Percentiles rank a stretch among this genome's conserved stretches.
Evolutionary conservation across 1,140 invertebrate species (phyloP).

Genomic region (Sarcophaga peregrina): DNA sequence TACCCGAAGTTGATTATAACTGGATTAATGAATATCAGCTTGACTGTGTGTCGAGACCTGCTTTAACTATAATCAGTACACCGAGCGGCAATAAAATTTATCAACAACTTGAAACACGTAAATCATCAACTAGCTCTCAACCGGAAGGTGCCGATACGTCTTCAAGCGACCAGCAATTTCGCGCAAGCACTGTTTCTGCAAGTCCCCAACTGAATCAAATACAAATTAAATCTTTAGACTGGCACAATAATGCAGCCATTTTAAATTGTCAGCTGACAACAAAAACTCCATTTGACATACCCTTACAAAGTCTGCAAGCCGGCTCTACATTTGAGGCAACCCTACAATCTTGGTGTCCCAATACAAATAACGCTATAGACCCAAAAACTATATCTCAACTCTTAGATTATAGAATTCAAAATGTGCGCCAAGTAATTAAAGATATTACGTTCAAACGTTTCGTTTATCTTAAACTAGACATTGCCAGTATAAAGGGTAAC

Average conservation of each 20-base stretch:
- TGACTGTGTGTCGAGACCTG: no score
- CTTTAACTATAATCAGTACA: no score
- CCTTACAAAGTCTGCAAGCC: not conserved
- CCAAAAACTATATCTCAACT: not conserved
- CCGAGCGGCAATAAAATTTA: no score
- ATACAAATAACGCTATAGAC: not conserved
- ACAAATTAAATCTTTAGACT: no score
- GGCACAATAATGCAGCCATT: not conserved
- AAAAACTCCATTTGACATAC: not conserved
- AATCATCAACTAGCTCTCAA: no score
- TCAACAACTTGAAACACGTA: no score
- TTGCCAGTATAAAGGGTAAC: not conserved
- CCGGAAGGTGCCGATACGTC: no score
- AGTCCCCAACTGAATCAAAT: no score
- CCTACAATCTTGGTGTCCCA: not conserved
- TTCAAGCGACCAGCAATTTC: no score
- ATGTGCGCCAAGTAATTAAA: not conserved
- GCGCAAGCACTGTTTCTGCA: no score
- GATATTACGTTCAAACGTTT: not conserved
- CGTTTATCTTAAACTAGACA: not conserved
- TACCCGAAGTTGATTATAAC: no score
- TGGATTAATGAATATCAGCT: no score
- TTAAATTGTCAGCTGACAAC: not conserved
- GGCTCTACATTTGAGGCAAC: not conserved
- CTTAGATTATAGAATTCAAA: not conserved